A percentile compares a stretch with the other conserved stretches of the same genome.
Conservation (phyloP, 2,888 invertebrate species). For the Icerya purchasi region DNA sequence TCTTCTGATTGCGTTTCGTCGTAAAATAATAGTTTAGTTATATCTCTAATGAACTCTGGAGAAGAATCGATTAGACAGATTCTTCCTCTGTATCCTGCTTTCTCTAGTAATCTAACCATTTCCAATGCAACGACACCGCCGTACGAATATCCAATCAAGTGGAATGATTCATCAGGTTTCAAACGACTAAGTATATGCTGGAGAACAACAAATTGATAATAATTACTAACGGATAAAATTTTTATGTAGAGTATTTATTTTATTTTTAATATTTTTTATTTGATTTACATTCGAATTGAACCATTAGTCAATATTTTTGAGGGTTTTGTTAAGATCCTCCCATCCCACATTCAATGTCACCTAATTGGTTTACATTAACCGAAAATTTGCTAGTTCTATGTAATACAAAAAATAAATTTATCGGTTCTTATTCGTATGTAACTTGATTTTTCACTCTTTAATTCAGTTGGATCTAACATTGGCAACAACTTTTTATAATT, state of each 20-base stretch:
- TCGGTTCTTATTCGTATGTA: too few relatives aligned
- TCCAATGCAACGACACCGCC: slow-evolving; percentile 60
- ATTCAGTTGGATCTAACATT: too few relatives aligned
- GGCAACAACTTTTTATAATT: too few relatives aligned
- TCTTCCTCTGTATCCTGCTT: slow-evolving; percentile 37
- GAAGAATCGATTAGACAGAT: slow-evolving; percentile 62
- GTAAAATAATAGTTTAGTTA: slow-evolving; percentile 20
- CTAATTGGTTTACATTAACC: too few relatives aligned
- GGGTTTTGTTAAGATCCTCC: too few relatives aligned
- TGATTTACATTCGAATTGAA: too few relatives aligned
- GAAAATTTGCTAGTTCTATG: too few relatives aligned
- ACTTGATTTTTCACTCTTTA: too few relatives aligned
- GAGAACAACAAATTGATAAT: slow-evolving; percentile 14
- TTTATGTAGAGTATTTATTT: not conserved
- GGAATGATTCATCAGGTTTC: slow-evolving; percentile 40
- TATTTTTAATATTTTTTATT: too few relatives aligned
- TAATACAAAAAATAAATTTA: too few relatives aligned
- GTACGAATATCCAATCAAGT: slow-evolving; percentile 71
- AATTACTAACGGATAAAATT: not conserved
- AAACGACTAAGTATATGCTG: slow-evolving; percentile 37
- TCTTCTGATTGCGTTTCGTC: slow-evolving; percentile 24
- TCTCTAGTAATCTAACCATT: slow-evolving; percentile 47
- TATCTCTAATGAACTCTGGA: slow-evolving; percentile 41
- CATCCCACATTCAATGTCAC: too few relatives aligned
- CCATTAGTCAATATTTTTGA: too few relatives aligned